A percentile compares a stretch with the other conserved stretches of the same genome.
phyloP scores from a whole-genome alignment of 2,888 invertebrate genomes.

The Drosophila stalkeri region DNA sequence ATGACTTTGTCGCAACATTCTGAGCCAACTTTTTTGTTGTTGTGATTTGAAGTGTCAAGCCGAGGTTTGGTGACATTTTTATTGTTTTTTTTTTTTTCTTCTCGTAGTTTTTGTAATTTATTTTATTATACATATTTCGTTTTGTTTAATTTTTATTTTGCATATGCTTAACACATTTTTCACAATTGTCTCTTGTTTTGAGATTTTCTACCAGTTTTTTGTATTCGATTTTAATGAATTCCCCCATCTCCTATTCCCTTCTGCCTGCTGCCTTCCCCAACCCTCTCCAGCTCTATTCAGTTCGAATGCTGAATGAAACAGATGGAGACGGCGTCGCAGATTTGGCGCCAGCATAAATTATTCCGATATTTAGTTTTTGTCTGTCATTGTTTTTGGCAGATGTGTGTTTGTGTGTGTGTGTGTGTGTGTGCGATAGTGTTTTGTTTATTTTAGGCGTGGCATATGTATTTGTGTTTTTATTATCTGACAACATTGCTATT shows the following conservation, averaged over 20 bases:
- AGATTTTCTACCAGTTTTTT: constrained; percentile 46
- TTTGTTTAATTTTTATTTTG: constrained; percentile 29
- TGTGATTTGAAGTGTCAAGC: constrained; percentile 46
- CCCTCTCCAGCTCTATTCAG: constrained; percentile 3
- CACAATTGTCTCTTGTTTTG: constrained; percentile 53
- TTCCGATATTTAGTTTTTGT: constrained; percentile 42
- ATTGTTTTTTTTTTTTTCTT: constrained; percentile 3
- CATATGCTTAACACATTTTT: constrained; percentile 76
- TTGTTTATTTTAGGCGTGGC: constrained; percentile 8
- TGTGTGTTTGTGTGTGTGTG: neutral
- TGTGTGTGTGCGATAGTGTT: neutral
- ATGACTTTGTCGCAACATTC: constrained; percentile 50
- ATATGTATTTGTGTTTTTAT: constrained; percentile 22
- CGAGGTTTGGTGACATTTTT: constrained; percentile 35
- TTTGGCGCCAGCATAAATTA: constrained; percentile 70
- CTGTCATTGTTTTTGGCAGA: constrained; percentile 35
- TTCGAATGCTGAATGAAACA: constrained; percentile 14
- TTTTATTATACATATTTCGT: constrained; percentile 4
- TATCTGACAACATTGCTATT: constrained; percentile 18
- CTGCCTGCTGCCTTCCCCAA: too few relatives aligned
- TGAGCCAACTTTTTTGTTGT: constrained; percentile 46
- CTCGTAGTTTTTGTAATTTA: constrained; percentile 10
- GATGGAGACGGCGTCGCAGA: constrained; percentile 26
- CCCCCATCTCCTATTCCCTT: neutral
- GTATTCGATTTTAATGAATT: constrained; percentile 53